phyloP scores from a whole-genome alignment of 2,113 vertebrate genomes.

The Tursiops truncatus region DNA sequence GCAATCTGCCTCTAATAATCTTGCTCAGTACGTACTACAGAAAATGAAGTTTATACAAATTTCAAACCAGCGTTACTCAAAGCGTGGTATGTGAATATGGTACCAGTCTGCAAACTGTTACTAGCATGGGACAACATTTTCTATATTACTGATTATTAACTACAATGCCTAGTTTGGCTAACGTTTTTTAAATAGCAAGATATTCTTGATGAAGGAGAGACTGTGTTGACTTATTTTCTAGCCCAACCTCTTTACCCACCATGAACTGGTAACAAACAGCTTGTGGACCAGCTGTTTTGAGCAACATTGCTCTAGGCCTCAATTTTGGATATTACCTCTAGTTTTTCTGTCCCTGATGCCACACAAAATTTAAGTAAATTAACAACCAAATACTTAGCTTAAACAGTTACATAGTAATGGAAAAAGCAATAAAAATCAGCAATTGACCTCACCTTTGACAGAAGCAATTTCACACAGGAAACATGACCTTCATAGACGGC shows the following conservation, averaged over 20 bases:
- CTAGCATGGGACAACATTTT: neutral
- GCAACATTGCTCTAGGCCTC: neutral
- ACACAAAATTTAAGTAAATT: slow-evolving; percentile 1
- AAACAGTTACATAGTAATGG: neutral
- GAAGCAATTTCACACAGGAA: slow-evolving; percentile 93
- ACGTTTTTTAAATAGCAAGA: neutral
- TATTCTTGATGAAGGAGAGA: neutral
- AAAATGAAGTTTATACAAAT: neutral
- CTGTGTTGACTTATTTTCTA: neutral
- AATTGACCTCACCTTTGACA: slow-evolving; percentile 91
- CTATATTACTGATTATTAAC: neutral
- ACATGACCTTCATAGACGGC: slow-evolving; percentile 93
- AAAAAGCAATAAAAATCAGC: slow-evolving; percentile 9
- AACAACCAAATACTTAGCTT: neutral
- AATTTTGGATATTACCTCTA: neutral
- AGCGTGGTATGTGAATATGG: neutral
- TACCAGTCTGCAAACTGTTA: neutral
- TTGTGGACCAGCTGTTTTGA: neutral
- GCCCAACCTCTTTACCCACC: neutral
- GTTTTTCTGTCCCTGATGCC: neutral
- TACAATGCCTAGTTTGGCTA: neutral
- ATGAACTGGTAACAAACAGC: neutral
- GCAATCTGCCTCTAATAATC: neutral
- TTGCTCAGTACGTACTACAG: neutral
- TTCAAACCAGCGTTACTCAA: neutral